These are phyloP conservation scores for Mantis religiosa DNA, from an alignment of 2,888 invertebrate species.

Conservation along the genomic window DNA sequence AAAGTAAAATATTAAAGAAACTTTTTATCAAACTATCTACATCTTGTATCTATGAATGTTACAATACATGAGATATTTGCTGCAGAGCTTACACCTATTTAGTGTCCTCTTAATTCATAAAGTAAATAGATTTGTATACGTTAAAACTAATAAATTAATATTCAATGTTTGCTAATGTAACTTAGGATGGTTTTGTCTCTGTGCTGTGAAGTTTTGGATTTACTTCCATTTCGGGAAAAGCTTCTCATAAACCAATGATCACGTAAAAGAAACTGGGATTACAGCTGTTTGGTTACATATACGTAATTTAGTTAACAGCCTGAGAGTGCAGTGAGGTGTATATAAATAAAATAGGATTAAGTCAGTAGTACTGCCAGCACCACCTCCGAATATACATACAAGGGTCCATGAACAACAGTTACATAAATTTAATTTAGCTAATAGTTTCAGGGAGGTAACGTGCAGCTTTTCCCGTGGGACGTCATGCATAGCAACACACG, in stretches of 20 bases:
- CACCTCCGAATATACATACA: background rate
- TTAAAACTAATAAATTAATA: too few relatives aligned
- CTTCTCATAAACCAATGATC: background rate
- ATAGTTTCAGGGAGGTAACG: background rate
- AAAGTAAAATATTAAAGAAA: too few relatives aligned
- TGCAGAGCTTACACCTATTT: too few relatives aligned
- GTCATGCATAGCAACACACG: too few relatives aligned
- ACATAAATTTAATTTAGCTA: background rate
- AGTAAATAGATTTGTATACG: too few relatives aligned
- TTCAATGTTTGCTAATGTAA: too few relatives aligned
- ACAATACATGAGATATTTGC: too few relatives aligned
- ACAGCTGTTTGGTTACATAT: background rate
- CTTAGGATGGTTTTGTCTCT: too few relatives aligned
- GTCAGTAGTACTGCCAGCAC: background rate
- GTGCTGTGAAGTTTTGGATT: too few relatives aligned
- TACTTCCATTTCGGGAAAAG: background rate
- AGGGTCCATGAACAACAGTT: background rate
- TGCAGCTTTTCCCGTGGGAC: background rate
- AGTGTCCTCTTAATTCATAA: too few relatives aligned
- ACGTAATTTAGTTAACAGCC: background rate
- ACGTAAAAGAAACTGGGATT: background rate
- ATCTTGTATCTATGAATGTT: too few relatives aligned
- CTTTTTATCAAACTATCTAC: too few relatives aligned
- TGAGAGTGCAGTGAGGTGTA: background rate
- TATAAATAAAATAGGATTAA: background rate